These are phyloP conservation scores for Lacanobia oleracea DNA, from an alignment of 2,888 invertebrate species.

Conservation along the genomic window DNA sequence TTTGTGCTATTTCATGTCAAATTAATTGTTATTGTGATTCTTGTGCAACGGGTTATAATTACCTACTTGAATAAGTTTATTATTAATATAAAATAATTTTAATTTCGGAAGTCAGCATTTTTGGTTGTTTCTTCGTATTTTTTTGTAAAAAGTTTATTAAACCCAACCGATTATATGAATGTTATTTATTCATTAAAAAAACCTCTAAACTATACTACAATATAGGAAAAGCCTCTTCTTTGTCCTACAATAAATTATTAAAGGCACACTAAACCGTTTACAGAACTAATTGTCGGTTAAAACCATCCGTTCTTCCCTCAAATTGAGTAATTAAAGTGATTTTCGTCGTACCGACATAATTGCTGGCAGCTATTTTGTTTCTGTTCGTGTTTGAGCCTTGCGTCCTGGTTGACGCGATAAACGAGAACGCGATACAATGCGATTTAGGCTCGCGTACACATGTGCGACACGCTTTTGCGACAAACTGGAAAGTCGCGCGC, in stretches of 20 bases:
- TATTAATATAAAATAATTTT: no score
- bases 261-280: conserved; percentile 25
- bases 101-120: no score
- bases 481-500: no score
- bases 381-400: conserved; percentile 40
- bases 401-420: not conserved
- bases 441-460: not conserved
- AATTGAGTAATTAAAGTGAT: conserved; percentile 51
- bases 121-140: no score
- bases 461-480: not conserved
- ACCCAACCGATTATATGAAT: no score
- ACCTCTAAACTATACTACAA: not conserved
- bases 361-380: conserved; percentile 28
- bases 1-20: no score
- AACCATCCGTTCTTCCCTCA: conserved; percentile 29
- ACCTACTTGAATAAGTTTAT: no score
- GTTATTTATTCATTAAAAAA: not conserved
- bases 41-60: no score
- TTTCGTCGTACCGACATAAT: conserved; percentile 46
- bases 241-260: conserved; percentile 5
- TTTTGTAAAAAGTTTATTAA: no score
- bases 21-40: no score
- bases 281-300: conserved; percentile 36
- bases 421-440: not conserved
- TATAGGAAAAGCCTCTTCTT: not conserved